Conservation (phyloP, 2,888 invertebrate genomes). For the Parascotia fuliginaria region DNA sequence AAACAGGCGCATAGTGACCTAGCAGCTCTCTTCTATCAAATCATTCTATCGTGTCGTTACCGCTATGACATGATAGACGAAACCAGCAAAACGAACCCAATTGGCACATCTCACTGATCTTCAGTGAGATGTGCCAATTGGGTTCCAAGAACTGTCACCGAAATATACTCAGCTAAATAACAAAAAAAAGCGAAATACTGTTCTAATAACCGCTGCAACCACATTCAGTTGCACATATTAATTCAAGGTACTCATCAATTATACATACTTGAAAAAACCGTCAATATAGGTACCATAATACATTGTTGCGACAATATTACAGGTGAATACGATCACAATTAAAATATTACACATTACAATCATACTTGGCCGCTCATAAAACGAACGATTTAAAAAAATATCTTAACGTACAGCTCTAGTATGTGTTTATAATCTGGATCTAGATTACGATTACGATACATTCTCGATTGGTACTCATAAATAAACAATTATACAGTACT, state of each 20-base stretch:
- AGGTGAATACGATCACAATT: slow-evolving; percentile 43
- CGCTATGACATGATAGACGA: too few species aligned
- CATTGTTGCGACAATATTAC: slow-evolving; percentile 35
- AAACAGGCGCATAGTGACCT: too few species aligned
- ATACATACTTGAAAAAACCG: slow-evolving; percentile 31
- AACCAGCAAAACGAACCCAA: too few species aligned
- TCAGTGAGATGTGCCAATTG: too few species aligned
- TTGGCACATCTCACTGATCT: too few species aligned
- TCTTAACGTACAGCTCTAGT: slow-evolving; percentile 32
- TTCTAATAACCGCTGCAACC: slow-evolving; percentile 19
- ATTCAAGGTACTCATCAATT: slow-evolving; percentile 30
- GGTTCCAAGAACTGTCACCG: too few species aligned
- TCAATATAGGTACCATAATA: slow-evolving; percentile 18
- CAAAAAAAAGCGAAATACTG: slow-evolving; percentile 19
- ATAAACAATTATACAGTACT: slow-evolving; percentile 55
- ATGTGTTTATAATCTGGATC: slow-evolving; percentile 50
- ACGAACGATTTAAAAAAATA: slow-evolving; percentile 43
- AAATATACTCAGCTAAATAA: too few species aligned
- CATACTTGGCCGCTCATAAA: slow-evolving; percentile 46
- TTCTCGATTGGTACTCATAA: slow-evolving; percentile 57
- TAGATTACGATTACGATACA: slow-evolving; percentile 50
- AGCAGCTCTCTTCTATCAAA: too few species aligned
- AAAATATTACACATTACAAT: slow-evolving; percentile 48
- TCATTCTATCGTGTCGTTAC: too few species aligned
- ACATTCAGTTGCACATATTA: slow-evolving; percentile 27